Percentiles rank a stretch among this genome's conserved stretches.
phyloP scores from a whole-genome alignment of 37 sponge, comb jelly and placozoan species.

The Aphrocallistes beatrix region DNA sequence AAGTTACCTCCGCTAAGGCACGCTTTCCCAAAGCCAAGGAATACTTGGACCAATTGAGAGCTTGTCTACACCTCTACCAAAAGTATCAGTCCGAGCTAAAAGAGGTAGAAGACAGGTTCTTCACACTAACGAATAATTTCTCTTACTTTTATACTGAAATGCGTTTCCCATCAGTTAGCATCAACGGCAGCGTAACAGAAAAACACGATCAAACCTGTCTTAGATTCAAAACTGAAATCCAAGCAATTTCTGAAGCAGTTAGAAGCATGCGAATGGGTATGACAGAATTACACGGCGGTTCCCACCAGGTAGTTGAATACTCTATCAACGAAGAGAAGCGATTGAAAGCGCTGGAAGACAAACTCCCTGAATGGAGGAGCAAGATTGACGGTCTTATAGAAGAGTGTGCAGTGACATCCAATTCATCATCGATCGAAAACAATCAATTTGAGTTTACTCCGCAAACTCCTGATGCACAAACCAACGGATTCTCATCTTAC shows the following conservation, averaged over 20 bases:
- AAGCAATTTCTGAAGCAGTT: neutral
- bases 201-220: neutral
- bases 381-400: neutral
- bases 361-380: constrained; percentile 1
- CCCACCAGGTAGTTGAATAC: neutral
- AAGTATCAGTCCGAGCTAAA: neutral
- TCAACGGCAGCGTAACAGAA: neutral
- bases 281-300: neutral
- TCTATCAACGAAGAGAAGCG: neutral
- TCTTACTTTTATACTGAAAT: neutral
- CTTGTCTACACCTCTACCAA: neutral
- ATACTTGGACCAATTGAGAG: neutral
- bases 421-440: neutral
- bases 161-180: neutral
- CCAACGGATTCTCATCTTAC: neutral
- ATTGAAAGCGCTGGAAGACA: neutral
- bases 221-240: neutral
- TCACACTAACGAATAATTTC: neutral
- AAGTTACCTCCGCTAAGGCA: neutral
- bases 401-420: neutral
- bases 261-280: neutral
- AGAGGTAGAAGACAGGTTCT: neutral
- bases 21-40: neutral
- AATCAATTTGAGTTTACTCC: neutral
- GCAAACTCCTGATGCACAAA: neutral